phyloP scores from a whole-genome alignment of 1,140 invertebrate genomes.

The Lasaia peninsularis region DNA sequence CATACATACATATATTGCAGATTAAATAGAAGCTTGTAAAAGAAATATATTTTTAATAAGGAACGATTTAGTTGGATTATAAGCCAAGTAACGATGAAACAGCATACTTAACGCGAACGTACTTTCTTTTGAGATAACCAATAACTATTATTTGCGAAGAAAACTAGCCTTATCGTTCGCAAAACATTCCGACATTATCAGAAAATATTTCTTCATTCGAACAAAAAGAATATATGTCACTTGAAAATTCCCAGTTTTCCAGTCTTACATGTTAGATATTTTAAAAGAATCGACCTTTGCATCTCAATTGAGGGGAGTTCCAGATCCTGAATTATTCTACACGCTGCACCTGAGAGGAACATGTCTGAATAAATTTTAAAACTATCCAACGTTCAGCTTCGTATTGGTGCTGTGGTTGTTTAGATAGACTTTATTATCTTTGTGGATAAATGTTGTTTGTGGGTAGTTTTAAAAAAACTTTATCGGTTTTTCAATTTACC shows the following conservation, averaged over 20 bases:
- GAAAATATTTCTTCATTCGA: neutral
- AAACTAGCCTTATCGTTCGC: neutral
- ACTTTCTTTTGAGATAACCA: no score
- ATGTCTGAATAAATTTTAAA: constrained; percentile 11
- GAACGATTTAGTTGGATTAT: no score
- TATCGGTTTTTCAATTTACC: no score
- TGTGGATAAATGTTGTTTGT: neutral
- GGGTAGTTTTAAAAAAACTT: no score
- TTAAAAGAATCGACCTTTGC: constrained; percentile 10
- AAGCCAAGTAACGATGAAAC: no score
- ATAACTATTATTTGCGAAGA: neutral
- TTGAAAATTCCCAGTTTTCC: constrained; percentile 3
- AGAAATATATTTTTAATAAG: no score
- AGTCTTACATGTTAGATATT: constrained; percentile 11
- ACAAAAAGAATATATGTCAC: constrained; percentile 1
- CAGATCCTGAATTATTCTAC: constrained; percentile 10
- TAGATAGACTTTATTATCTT: constrained; percentile 5
- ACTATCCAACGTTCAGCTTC: constrained; percentile 4
- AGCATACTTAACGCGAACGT: no score
- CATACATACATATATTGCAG: no score
- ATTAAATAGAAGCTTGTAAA: no score
- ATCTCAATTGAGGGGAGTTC: constrained; percentile 5
- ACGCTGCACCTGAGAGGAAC: neutral
- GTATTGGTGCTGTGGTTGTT: constrained; percentile 1
- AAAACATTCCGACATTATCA: neutral